Evolutionary conservation across 2,113 vertebrate genomes (phyloP).

Genomic region (Leptosomus discolor): DNA sequence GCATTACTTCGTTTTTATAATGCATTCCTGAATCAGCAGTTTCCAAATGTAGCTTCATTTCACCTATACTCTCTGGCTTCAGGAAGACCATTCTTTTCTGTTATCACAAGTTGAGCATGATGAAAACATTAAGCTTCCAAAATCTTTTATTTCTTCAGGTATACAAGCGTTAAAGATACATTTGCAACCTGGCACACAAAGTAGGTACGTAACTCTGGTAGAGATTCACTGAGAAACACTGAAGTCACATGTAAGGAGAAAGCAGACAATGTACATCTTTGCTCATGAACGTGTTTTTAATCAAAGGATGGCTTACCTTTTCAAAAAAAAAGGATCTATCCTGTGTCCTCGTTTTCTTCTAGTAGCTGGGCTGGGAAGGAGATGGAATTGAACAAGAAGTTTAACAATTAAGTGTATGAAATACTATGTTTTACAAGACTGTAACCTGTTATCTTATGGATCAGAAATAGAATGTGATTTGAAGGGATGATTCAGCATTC

Average conservation of each 20-base stretch:
- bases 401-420: background rate
- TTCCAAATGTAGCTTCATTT: background rate
- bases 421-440: background rate
- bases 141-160: background rate
- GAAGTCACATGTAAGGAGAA: background rate
- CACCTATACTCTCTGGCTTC: background rate
- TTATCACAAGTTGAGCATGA: background rate
- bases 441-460: background rate
- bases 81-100: background rate
- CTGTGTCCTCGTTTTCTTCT: background rate
- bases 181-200: background rate
- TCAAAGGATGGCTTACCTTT: background rate
- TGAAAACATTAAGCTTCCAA: background rate
- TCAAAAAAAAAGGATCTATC: rapidly evolving
- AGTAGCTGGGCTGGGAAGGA: rapidly evolving
- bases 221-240: background rate
- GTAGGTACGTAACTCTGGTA: background rate
- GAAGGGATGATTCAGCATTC: background rate
- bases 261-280: background rate
- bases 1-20: background rate
- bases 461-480: background rate
- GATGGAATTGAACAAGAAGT: background rate
- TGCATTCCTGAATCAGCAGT: background rate
- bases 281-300: background rate
- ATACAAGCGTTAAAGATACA: background rate